phyloP scores from a whole-genome alignment of 1,140 invertebrate species.

The Brachionus asplanchnoidis region DNA sequence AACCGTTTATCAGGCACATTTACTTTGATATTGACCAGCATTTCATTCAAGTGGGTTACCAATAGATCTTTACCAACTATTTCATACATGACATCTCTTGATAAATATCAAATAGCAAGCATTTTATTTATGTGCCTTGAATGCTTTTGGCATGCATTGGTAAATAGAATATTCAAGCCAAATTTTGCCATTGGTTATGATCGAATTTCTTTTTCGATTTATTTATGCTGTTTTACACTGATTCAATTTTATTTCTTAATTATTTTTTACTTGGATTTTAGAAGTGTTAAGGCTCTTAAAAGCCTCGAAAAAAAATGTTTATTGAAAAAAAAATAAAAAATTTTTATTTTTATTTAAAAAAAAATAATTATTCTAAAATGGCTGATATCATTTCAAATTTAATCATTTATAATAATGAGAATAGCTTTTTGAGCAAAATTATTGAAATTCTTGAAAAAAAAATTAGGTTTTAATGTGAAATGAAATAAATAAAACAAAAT shows the following conservation, averaged over 20 bases:
- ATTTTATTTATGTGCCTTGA: not conserved
- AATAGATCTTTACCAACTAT: not conserved
- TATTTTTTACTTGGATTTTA: not conserved
- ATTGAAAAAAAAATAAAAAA: too few relatives aligned
- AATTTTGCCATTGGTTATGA: not conserved
- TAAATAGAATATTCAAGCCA: not conserved
- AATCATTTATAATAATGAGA: too few relatives aligned
- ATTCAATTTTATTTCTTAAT: not conserved
- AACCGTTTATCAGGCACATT: slow-evolving; percentile 10
- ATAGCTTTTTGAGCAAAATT: too few relatives aligned
- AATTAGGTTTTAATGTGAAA: not conserved
- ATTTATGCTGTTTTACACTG: not conserved
- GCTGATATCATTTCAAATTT: too few relatives aligned
- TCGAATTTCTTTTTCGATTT: not conserved
- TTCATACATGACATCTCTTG: slow-evolving; percentile 24
- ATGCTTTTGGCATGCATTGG: slow-evolving; percentile 8
- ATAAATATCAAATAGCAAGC: not conserved
- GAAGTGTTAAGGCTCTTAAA: not conserved
- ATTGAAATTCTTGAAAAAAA: not conserved
- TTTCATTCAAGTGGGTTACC: slow-evolving; percentile 14
- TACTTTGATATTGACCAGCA: slow-evolving; percentile 3
- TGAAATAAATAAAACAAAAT: too few relatives aligned
- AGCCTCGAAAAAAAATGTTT: not conserved
- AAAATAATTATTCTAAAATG: too few relatives aligned
- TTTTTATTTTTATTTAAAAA: too few relatives aligned